These are phyloP conservation scores for Batillaria attramentaria DNA, from an alignment of 1,140 invertebrate genomes.

Conservation along the genomic window DNA sequence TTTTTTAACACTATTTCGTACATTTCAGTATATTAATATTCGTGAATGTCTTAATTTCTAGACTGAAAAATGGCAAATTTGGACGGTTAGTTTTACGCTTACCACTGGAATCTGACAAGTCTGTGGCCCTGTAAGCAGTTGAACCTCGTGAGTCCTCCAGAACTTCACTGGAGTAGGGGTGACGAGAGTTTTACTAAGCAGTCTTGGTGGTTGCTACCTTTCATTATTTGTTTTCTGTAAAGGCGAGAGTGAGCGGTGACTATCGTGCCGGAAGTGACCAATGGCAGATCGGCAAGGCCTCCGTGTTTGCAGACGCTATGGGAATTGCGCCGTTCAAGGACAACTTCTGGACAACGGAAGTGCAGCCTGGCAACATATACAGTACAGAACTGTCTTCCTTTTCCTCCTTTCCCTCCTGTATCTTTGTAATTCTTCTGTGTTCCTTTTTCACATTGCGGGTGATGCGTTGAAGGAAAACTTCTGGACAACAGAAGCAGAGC, in stretches of 20 bases:
- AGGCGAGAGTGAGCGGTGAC: constrained; percentile 61
- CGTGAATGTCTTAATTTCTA: too few relatives aligned
- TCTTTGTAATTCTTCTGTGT: too few relatives aligned
- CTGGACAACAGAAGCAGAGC: constrained; percentile 25
- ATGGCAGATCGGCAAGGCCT: constrained; percentile 67
- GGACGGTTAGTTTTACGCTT: too few relatives aligned
- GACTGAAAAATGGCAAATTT: too few relatives aligned
- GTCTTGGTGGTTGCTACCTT: not conserved
- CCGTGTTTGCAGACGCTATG: constrained; percentile 61
- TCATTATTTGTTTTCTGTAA: too few relatives aligned
- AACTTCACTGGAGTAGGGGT: too few relatives aligned
- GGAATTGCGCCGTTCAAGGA: constrained; percentile 67
- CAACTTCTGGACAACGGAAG: constrained; percentile 65
- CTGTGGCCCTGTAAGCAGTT: too few relatives aligned
- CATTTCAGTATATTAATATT: too few relatives aligned
- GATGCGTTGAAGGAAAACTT: too few relatives aligned
- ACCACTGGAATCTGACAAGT: too few relatives aligned
- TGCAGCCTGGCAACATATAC: constrained; percentile 59
- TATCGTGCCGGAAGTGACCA: constrained; percentile 55
- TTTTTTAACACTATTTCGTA: too few relatives aligned
- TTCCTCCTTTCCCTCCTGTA: not conserved
- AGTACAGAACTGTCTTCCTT: constrained; percentile 12
- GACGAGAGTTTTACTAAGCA: not conserved
- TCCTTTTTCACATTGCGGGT: too few relatives aligned
- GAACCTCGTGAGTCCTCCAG: not conserved